A percentile compares a stretch with the other conserved stretches of the same genome.
These are phyloP conservation scores for Caranx ignobilis DNA, from an alignment of 2,113 vertebrate species.

Conservation along the genomic window DNA sequence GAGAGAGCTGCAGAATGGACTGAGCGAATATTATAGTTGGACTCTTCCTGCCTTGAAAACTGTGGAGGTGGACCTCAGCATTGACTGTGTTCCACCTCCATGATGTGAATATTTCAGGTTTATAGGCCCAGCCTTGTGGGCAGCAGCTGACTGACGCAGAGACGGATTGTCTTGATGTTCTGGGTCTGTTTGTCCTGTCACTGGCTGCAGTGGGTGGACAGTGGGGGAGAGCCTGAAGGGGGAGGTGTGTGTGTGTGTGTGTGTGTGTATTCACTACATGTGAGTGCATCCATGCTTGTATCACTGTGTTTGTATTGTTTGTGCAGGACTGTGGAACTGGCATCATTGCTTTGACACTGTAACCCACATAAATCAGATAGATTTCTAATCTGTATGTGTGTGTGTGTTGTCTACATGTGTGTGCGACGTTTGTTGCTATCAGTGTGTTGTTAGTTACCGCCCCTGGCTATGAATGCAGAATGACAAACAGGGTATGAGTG, in stretches of 20 bases:
- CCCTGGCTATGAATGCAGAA: slow-evolving; percentile 20
- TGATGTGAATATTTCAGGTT: slow-evolving; percentile 4
- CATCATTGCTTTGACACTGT: slow-evolving; percentile 30
- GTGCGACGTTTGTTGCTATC: slow-evolving; percentile 10
- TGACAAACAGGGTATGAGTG: slow-evolving; percentile 23
- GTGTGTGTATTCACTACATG: neutral
- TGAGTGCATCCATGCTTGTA: neutral
- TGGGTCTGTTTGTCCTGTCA: neutral
- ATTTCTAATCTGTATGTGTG: slow-evolving; percentile 11
- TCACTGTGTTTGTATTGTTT: slow-evolving; percentile 4
- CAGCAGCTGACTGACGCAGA: slow-evolving; percentile 1
- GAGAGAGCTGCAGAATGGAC: neutral
- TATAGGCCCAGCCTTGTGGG: neutral
- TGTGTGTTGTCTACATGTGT: slow-evolving; percentile 23
- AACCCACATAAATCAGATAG: slow-evolving; percentile 20
- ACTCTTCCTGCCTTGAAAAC: neutral
- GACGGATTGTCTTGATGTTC: neutral
- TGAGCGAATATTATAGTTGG: neutral
- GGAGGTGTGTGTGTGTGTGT: slow-evolving; percentile 16
- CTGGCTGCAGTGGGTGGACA: neutral
- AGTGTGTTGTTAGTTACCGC: slow-evolving; percentile 45
- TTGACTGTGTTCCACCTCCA: neutral
- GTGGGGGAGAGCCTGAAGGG: neutral
- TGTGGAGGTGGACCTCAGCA: neutral
- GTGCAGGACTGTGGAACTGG: neutral